These are phyloP conservation scores for Luffia ferchaultella DNA, from an alignment of 2,888 invertebrate species.

Conservation along the genomic window DNA sequence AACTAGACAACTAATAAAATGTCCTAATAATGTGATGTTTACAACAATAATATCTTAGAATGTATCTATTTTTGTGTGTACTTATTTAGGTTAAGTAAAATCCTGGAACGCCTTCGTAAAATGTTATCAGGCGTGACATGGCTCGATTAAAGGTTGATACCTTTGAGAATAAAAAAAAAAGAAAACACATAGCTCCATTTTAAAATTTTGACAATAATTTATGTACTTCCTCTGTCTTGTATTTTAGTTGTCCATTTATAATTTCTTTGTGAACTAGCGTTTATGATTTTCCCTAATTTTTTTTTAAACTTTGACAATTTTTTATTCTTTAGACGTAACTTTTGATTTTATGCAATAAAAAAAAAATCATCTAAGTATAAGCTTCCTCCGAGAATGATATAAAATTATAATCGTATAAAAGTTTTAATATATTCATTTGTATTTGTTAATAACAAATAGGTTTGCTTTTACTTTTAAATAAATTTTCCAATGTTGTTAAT, in stretches of 20 bases:
- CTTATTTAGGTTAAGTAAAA: conserved; percentile 48
- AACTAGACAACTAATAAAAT: conserved; percentile 43
- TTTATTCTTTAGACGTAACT: not conserved
- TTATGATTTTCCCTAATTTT: not conserved
- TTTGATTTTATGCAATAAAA: conserved; percentile 21
- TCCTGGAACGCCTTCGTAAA: conserved; percentile 45
- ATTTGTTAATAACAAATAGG: conserved; percentile 4
- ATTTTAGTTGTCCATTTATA: not conserved
- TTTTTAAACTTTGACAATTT: not conserved
- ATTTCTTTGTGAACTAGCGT: not conserved
- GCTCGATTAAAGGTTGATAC: not conserved
- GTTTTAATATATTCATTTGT: conserved; percentile 6
- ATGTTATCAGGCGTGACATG: conserved; percentile 32
- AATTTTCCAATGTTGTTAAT: not conserved
- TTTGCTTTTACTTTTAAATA: not conserved
- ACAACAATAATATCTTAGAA: conserved; percentile 61
- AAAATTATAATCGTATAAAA: conserved; percentile 6
- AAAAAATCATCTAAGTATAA: conserved; percentile 4
- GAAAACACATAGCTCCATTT: not conserved
- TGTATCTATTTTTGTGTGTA: conserved; percentile 53
- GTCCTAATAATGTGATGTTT: conserved; percentile 62
- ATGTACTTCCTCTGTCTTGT: not conserved
- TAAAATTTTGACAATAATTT: not conserved
- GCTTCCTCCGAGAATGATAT: not conserved
- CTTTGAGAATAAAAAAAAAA: not conserved